Conservation (phyloP, 2,888 invertebrate species). For the Itoplectis maculator region DNA sequence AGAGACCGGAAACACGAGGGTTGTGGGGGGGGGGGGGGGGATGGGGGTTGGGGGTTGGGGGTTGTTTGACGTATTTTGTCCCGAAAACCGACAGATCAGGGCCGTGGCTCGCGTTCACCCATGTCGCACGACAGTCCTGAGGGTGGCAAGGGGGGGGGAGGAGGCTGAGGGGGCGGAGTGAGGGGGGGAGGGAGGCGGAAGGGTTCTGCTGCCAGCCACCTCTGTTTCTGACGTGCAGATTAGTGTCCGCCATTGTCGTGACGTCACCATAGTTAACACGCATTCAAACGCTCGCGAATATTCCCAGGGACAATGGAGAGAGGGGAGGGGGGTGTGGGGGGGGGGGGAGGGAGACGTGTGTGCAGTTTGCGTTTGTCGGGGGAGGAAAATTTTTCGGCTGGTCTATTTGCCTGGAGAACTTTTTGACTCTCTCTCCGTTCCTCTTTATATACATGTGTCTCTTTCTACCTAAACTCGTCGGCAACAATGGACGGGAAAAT, state of each 20-base stretch:
- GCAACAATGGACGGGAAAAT: constrained; percentile 1
- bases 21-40: constrained; percentile 10
- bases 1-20: no score
- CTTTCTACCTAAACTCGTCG: background rate
- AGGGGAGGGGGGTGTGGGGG: no score
- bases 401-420: constrained; percentile 22
- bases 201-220: constrained; percentile 75
- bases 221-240: constrained; percentile 84
- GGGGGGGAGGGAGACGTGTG: background rate
- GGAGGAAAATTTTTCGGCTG: constrained; percentile 13
- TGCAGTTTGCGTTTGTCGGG: constrained; percentile 37
- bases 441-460: no score
- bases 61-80: constrained; percentile 84
- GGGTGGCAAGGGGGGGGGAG: constrained; percentile 58
- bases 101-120: constrained; percentile 75
- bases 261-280: constrained; percentile 84
- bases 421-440: background rate
- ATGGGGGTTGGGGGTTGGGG: constrained; percentile 58
- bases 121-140: constrained; percentile 75
- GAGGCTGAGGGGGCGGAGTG: constrained; percentile 67
- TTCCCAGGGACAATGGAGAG: constrained; percentile 55
- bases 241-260: constrained; percentile 85
- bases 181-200: constrained; percentile 61
- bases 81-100: constrained; percentile 83
- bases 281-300: constrained; percentile 76